Evolutionary conservation across 1,140 invertebrate species (phyloP).

Genomic region (Heliconius congener): DNA sequence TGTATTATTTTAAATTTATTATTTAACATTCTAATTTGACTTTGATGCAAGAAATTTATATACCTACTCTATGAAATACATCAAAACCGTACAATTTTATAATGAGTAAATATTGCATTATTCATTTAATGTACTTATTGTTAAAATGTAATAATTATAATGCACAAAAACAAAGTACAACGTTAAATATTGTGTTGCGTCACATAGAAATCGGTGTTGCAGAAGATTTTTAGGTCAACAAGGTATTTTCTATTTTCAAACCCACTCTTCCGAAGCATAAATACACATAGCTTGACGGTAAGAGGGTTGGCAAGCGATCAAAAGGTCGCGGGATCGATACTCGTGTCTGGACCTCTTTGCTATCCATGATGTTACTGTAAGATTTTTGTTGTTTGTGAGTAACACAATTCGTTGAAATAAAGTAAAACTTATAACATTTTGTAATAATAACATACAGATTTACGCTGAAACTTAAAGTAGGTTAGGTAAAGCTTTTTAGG

Average conservation of each 20-base stretch:
- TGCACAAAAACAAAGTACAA: neutral
- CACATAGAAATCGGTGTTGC: conserved; percentile 12
- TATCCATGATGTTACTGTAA: conserved; percentile 15
- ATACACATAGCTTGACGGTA: conserved; percentile 27
- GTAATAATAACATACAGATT: neutral
- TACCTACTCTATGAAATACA: too few species aligned
- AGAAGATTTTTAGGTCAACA: conserved; percentile 21
- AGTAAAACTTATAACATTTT: neutral
- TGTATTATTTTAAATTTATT: too few species aligned
- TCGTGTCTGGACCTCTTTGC: conserved; percentile 26
- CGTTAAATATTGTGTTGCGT: neutral
- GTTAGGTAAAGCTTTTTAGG: too few species aligned
- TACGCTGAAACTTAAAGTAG: too few species aligned
- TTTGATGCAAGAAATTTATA: too few species aligned
- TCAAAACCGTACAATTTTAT: too few species aligned
- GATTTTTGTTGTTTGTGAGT: conserved; percentile 8
- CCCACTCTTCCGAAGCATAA: conserved; percentile 11
- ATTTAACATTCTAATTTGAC: too few species aligned
- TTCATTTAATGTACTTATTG: neutral
- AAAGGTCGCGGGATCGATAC: conserved; percentile 37
- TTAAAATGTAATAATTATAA: neutral
- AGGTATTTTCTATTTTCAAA: conserved; percentile 23
- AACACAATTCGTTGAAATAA: neutral
- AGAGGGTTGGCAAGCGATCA: conserved; percentile 38
- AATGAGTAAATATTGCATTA: too few species aligned